phyloP scores from a whole-genome alignment of 53 echinoderm and acorn worm genomes.

The Holothuria leucospilota region DNA sequence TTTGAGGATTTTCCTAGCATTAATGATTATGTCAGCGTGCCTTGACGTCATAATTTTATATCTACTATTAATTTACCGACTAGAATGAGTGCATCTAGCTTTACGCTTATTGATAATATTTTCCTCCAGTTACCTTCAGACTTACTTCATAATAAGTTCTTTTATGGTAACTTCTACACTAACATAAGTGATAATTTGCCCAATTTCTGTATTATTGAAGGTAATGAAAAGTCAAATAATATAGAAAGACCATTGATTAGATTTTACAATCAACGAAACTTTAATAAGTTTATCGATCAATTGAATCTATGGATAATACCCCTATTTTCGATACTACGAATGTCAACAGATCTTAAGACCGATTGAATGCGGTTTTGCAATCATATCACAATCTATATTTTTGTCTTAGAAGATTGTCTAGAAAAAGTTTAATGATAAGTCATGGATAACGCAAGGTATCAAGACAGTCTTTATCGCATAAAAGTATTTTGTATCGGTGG shows the following conservation, averaged over 20 bases:
- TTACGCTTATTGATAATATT: constrained; percentile 21
- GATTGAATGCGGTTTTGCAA: background rate
- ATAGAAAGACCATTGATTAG: no score
- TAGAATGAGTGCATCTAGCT: background rate
- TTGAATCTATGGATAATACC: no score
- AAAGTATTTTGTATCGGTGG: background rate
- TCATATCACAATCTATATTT: constrained; percentile 6
- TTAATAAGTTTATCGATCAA: background rate
- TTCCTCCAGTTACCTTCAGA: background rate
- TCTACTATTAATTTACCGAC: background rate
- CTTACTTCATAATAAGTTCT: background rate
- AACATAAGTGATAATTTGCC: background rate
- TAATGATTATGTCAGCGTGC: constrained; percentile 2
- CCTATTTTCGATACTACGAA: background rate
- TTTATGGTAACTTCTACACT: background rate
- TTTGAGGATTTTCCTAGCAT: background rate
- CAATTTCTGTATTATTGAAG: no score
- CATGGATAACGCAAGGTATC: background rate
- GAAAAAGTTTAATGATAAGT: background rate
- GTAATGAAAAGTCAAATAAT: no score
- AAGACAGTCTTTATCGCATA: background rate
- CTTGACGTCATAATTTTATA: background rate
- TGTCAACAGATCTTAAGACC: background rate
- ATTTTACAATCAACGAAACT: constrained; percentile 17
- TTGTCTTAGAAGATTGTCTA: background rate